Evolutionary conservation across 2,797 vertebrate species (phyloP).

Genomic region (Takifugu ocellatus): DNA sequence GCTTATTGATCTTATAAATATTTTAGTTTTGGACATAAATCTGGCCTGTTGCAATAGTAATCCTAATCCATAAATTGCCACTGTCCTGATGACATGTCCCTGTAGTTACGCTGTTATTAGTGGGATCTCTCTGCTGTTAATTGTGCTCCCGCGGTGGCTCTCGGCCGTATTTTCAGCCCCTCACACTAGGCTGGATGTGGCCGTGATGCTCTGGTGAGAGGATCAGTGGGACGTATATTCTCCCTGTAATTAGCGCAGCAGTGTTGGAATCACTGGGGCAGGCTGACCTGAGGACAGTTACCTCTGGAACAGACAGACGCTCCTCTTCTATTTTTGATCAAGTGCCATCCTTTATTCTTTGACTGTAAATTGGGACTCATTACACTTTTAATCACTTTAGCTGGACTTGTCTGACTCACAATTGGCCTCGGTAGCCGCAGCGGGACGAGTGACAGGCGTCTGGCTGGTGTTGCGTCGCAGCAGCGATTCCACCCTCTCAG

Average conservation of each 20-base stretch:
- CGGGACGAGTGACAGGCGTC: slow-evolving; percentile 31
- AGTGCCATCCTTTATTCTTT: slow-evolving; percentile 5
- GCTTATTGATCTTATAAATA: too few relatives aligned
- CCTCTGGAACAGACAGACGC: slow-evolving; percentile 14
- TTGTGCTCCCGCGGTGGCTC: slow-evolving; percentile 22
- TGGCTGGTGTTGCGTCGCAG: slow-evolving; percentile 42
- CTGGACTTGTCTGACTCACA: slow-evolving; percentile 24
- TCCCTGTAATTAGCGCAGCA: slow-evolving; percentile 60
- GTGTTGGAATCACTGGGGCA: slow-evolving; percentile 46
- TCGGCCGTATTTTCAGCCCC: slow-evolving; percentile 36
- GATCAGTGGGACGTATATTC: slow-evolving; percentile 55
- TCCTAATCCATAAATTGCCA: slow-evolving; percentile 1
- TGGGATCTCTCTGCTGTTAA: slow-evolving; percentile 8
- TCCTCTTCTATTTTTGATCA: slow-evolving; percentile 6
- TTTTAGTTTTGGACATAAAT: slow-evolving; percentile 6
- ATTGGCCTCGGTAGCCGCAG: slow-evolving; percentile 16
- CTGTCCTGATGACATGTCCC: background rate
- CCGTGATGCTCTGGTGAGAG: slow-evolving; percentile 48
- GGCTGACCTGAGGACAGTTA: slow-evolving; percentile 48
- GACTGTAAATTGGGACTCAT: background rate
- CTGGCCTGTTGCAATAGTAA: slow-evolving; percentile 9
- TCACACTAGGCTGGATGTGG: slow-evolving; percentile 32
- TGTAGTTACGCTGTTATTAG: background rate
- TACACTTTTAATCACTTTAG: slow-evolving; percentile 19
- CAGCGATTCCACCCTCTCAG: slow-evolving; percentile 42